phyloP scores from a whole-genome alignment of 2,797 vertebrate species.

The Hippopotamyrus pictus region DNA sequence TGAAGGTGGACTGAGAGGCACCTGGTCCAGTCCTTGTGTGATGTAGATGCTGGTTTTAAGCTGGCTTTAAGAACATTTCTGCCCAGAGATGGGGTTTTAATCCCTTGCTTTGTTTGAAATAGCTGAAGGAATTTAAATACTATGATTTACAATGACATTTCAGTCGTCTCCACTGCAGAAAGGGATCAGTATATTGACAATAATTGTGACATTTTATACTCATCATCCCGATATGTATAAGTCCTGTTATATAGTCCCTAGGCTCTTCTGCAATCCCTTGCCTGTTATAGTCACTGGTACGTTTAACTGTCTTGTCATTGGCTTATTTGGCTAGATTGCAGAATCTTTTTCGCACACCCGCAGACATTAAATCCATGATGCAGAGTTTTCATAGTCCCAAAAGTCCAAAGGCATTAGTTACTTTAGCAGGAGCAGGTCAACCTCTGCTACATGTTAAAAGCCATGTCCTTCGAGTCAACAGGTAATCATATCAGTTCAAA shows the following conservation, averaged over 20 bases:
- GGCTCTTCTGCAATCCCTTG: not conserved
- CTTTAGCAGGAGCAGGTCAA: not conserved
- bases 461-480: not conserved
- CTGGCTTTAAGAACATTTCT: not conserved
- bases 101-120: not conserved
- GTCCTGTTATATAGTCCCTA: not conserved
- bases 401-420: not conserved
- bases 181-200: not conserved
- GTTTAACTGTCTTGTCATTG: not conserved
- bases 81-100: not conserved
- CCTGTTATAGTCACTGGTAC: not conserved
- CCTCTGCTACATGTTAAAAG: not conserved
- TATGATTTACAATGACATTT: not conserved
- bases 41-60: not conserved
- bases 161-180: not conserved
- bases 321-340: not conserved
- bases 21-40: not conserved
- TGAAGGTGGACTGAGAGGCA: not conserved
- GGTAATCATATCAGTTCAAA: not conserved
- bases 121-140: not conserved
- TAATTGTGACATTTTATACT: not conserved
- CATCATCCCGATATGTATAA: not conserved
- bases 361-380: slow-evolving; percentile 1
- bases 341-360: not conserved
- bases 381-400: not conserved